These are phyloP conservation scores for Petrophora chlorosata DNA, from an alignment of 2,888 invertebrate genomes.

Conservation along the genomic window DNA sequence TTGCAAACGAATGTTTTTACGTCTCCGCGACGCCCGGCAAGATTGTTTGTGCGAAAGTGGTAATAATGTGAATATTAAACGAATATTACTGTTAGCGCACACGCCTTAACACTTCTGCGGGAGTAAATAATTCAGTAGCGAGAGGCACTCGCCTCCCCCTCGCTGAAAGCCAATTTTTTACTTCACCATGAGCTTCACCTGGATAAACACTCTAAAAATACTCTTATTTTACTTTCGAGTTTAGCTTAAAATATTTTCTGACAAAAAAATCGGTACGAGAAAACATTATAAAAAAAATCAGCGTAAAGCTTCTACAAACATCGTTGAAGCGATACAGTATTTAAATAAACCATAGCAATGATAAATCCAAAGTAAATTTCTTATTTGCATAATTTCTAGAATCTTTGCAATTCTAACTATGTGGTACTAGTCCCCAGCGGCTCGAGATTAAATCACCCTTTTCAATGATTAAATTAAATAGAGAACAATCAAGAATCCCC, in stretches of 20 bases:
- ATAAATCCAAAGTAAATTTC: background rate
- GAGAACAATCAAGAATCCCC: constrained; percentile 31
- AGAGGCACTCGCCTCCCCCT: constrained; percentile 44
- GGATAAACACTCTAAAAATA: constrained; percentile 34
- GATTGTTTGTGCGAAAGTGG: constrained; percentile 59
- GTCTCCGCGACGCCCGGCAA: constrained; percentile 39
- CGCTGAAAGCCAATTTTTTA: constrained; percentile 55
- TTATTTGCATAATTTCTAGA: background rate
- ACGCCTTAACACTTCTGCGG: constrained; percentile 66
- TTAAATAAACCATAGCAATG: background rate
- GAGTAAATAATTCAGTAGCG: constrained; percentile 72
- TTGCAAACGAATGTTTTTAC: constrained; percentile 51
- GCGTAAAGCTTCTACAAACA: too few relatives aligned
- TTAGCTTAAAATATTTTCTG: constrained; percentile 9
- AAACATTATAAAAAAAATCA: too few relatives aligned
- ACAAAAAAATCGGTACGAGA: too few relatives aligned
- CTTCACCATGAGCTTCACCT: constrained; percentile 44
- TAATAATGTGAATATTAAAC: constrained; percentile 75
- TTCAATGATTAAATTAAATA: constrained; percentile 34
- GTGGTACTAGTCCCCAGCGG: constrained; percentile 6
- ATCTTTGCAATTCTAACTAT: constrained; percentile 14
- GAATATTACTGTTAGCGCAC: constrained; percentile 72
- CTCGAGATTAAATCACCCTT: constrained; percentile 30
- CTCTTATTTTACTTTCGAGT: constrained; percentile 17
- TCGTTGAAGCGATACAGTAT: too few relatives aligned